These are phyloP conservation scores for Oreochromis mossambicus DNA, from an alignment of 2,797 vertebrate species.

Conservation along the genomic window DNA sequence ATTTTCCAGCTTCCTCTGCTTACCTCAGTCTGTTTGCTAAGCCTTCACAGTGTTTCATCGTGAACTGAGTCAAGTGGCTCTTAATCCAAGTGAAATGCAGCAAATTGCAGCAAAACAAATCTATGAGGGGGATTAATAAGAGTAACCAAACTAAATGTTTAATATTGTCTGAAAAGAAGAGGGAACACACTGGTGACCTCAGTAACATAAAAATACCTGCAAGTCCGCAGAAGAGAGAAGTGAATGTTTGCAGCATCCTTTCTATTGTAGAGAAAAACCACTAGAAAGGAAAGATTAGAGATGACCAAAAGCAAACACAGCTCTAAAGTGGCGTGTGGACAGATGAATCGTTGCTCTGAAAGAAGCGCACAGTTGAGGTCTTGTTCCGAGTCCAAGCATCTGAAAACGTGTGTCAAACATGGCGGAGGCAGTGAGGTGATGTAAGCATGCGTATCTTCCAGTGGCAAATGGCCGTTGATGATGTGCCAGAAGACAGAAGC, in stretches of 20 bases:
- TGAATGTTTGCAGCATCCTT: neutral
- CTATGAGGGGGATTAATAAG: neutral
- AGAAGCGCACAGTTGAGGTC: neutral
- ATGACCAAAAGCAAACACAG: neutral
- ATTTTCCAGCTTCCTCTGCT: neutral
- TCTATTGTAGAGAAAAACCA: neutral
- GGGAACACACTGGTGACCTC: neutral
- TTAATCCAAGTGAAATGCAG: neutral
- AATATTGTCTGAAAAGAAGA: neutral
- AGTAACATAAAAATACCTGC: neutral
- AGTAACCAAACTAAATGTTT: neutral
- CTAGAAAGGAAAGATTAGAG: neutral
- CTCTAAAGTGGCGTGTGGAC: neutral
- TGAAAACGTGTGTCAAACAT: neutral
- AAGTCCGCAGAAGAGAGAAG: fast-evolving
- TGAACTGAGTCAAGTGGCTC: neutral
- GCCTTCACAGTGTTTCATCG: neutral
- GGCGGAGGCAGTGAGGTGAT: too few relatives aligned
- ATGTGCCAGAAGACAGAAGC: neutral
- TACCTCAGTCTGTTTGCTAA: neutral
- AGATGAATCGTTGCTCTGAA: neutral
- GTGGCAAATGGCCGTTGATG: neutral
- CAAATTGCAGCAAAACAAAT: neutral
- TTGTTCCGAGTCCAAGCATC: fast-evolving
- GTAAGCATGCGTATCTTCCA: neutral